Evolutionary conservation across 2,113 vertebrate genomes (phyloP), one percentile per base, ranked within the genome.

Genomic region (Lepus americanus): DNA sequence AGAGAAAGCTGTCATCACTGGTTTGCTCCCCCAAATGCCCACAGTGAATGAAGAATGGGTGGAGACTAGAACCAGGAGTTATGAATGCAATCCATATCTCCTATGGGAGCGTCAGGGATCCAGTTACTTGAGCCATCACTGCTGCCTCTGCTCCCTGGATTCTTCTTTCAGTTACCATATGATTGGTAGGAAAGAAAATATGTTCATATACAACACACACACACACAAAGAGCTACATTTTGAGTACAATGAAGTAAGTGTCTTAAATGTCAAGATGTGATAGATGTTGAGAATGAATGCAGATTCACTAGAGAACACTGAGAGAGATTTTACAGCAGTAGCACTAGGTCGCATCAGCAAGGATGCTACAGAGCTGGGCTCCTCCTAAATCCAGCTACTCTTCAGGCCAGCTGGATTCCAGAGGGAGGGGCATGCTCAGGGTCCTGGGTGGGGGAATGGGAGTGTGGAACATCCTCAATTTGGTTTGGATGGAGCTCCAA

Each of bases 361-460:
- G 31, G 16, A 78, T 11, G 6, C 14, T 2, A 16, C 10, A 73
- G 27, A 44, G 0, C 0, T 20, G 1, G 25, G 3, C 63, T 61
- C 64, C 63, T 20, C 17, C 14, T n/a, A 69, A 89, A 36, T 2
- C 36, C 49, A 33, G 19, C 25, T 23, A 36, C 14, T 85, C 77
- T 92, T 92, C 22, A 11, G 0, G 20, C 36, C n/a, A 67, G 1
- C 6, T 82, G 78, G 81, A 79, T 69, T 94, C 20, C 13, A 36
- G 55, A 67, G 66, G 66, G n/a, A 53, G 20, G 23, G 8, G 14
- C 23, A 3, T 39, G 10, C 12, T 6, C 2, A 23, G 17, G 31
- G 3, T 6, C 72, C 27, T 29, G 39, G 7, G 22, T 27, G 8
- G 3, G 76, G 63, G 13, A 0, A 49, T 31, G 0, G 66, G 29